Percentiles rank a stretch among this genome's conserved stretches.
These are phyloP conservation scores for Beaufortia kweichowensis DNA, from an alignment of 2,113 vertebrate genomes.

Conservation along the genomic window DNA sequence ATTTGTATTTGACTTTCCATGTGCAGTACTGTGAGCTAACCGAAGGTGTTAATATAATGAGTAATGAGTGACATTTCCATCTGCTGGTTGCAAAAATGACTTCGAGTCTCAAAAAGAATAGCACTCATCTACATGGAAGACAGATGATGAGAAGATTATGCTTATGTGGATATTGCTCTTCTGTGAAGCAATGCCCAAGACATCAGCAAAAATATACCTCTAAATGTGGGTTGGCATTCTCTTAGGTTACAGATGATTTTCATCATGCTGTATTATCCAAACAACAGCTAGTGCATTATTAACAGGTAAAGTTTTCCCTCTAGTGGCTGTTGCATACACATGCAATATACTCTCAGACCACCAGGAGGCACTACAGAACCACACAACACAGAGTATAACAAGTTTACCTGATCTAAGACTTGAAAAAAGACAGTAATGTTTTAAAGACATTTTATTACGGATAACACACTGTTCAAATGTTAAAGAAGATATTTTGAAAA, in stretches of 20 bases:
- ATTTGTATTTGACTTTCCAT: background rate
- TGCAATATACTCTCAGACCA: background rate
- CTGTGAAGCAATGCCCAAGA: background rate
- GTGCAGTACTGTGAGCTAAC: background rate
- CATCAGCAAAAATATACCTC: background rate
- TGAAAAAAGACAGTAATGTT: background rate
- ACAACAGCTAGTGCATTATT: background rate
- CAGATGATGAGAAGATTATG: too few species aligned
- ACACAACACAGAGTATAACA: background rate
- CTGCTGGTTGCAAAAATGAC: conserved; percentile 40
- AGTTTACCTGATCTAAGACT: background rate
- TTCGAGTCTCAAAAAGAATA: background rate
- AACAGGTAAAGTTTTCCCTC: background rate
- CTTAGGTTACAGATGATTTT: too few species aligned
- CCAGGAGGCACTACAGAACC: background rate
- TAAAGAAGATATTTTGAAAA: too few species aligned
- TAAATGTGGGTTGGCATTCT: background rate
- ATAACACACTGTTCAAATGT: too few species aligned
- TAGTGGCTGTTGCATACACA: background rate
- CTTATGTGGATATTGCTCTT: background rate
- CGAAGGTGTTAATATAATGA: conserved; percentile 2
- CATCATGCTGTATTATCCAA: background rate
- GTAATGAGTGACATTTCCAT: conserved; percentile 37
- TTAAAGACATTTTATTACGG: background rate
- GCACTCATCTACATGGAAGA: too few species aligned